Evolutionary conservation across 2,797 vertebrate genomes (phyloP), one percentile per base, ranked within the genome.

Genomic region (Ptychadena robeensis): DNA sequence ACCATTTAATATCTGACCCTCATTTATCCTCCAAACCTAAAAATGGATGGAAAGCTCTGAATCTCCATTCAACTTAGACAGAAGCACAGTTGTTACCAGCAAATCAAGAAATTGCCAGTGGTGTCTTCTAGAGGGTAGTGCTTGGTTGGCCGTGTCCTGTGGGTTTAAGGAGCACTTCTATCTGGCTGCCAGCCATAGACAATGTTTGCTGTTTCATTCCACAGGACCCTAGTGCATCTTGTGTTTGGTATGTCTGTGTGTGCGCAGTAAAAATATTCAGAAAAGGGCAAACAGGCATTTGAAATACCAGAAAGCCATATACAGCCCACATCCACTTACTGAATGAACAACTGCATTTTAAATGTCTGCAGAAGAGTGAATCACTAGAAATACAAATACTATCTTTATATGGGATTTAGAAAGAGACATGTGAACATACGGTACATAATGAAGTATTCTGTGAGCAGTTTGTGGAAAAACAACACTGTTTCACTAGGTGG

Each of bases 1-100:
- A 18, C 44, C 18, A 18, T 3, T 48, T 9, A 22, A 48, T 48
- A 48, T 22, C 44, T 18, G 22, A 48, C 15, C 15, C 4, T 48
- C 18, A 22, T 22, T 48, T 48, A 18, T 18, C 44, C 5, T 5
- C 0, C 15, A 48, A 4, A 22, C 2, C 44, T 48, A 7, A 44
- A 44, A 44, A 48, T 48, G 3, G 22, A 4, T 4, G 6, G 1
- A 22, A 48, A 18, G 14, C 44, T 22, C 44, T 48, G 44, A 18
- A 61, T 65, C 74, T 48, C 22, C 11, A 67, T 77, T 66, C 75
- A 12, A 31, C 35, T 35, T 22, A 68, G 31, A 25, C n/a, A 68
- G 12, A 79, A 68, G 68, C 30, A n/a, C 48, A 61, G 53, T 35
- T 34, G 28, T 44, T 25, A 66, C 2, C 22, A 10, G 9, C 75